Conservation (phyloP, 2,113 vertebrate species). For the Panthera uncia region DNA sequence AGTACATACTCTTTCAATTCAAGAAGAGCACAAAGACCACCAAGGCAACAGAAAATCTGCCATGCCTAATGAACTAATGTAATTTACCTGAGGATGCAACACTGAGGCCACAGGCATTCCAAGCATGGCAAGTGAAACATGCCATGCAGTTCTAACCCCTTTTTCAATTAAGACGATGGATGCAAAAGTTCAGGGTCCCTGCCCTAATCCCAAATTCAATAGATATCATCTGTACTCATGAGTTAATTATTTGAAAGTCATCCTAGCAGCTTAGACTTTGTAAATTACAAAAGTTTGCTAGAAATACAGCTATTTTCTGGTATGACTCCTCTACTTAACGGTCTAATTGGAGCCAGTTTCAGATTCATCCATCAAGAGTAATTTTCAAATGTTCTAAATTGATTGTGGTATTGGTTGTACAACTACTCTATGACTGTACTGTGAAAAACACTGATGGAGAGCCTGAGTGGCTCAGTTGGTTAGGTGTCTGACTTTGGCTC, state of each 20-base stretch:
- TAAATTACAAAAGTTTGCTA: neutral
- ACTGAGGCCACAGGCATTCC: neutral
- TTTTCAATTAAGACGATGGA: neutral
- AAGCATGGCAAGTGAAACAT: neutral
- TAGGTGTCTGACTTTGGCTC: no score
- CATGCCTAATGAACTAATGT: neutral
- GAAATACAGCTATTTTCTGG: conserved; percentile 35
- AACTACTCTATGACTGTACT: neutral
- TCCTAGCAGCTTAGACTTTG: neutral
- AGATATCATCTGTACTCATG: neutral
- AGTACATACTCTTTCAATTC: neutral
- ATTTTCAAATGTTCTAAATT: conserved; percentile 22
- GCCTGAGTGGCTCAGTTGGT: no score
- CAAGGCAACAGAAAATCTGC: neutral
- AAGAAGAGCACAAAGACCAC: neutral
- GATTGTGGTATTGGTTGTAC: neutral
- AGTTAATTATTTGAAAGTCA: conserved; percentile 17
- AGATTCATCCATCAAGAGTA: neutral
- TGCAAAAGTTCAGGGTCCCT: neutral
- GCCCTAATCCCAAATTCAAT: neutral
- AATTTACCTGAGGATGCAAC: neutral
- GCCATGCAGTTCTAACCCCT: neutral
- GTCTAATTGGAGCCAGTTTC: neutral
- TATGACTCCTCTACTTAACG: neutral
- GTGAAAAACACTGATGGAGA: neutral